Percentiles rank a stretch among this genome's conserved stretches.
phyloP scores from a whole-genome alignment of 1,140 invertebrate species.

The Drosophila ambigua region DNA sequence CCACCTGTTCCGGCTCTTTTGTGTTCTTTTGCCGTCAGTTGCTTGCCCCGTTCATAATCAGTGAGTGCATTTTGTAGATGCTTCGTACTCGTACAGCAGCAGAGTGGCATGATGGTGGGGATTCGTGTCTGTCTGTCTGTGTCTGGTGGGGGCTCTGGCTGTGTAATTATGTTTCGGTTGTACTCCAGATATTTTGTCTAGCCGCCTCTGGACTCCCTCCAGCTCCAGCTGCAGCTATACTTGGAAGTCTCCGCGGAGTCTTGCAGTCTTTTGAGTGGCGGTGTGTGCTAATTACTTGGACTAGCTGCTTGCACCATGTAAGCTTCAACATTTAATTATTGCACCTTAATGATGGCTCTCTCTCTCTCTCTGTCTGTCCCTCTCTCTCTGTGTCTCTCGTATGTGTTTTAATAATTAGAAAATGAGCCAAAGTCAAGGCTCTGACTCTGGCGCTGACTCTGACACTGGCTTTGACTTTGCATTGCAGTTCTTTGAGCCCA shows the following conservation, averaged over 20 bases:
- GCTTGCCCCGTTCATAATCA: conserved; percentile 70
- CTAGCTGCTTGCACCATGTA: conserved; percentile 66
- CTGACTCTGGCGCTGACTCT: conserved; percentile 66
- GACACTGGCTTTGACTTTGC: conserved; percentile 52
- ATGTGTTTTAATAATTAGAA: conserved; percentile 78
- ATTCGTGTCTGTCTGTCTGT: conserved; percentile 59
- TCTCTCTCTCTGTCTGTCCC: conserved; percentile 2
- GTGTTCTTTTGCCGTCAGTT: conserved; percentile 18
- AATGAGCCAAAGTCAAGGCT: conserved; percentile 73
- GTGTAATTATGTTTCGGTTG: conserved; percentile 75
- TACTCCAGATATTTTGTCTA: conserved; percentile 81
- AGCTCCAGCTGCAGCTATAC: too few species aligned
- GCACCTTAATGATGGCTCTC: conserved; percentile 73
- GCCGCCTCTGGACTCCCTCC: conserved; percentile 44
- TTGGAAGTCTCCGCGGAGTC: conserved; percentile 26
- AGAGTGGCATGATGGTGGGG: conserved; percentile 52
- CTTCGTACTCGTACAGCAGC: conserved; percentile 6
- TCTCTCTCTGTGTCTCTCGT: conserved; percentile 4
- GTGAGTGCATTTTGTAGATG: conserved; percentile 77
- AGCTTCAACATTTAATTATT: conserved; percentile 80
- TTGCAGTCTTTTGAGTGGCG: conserved; percentile 32
- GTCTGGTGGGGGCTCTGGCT: conserved; percentile 26
- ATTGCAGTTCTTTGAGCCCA: conserved; percentile 49
- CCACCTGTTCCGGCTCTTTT: conserved; percentile 40
- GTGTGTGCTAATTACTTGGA: conserved; percentile 76